Evolutionary conservation across 2,888 invertebrate genomes (phyloP), one percentile per base, ranked within the genome.

Genomic region (Mongoloraphidia duomilia): DNA sequence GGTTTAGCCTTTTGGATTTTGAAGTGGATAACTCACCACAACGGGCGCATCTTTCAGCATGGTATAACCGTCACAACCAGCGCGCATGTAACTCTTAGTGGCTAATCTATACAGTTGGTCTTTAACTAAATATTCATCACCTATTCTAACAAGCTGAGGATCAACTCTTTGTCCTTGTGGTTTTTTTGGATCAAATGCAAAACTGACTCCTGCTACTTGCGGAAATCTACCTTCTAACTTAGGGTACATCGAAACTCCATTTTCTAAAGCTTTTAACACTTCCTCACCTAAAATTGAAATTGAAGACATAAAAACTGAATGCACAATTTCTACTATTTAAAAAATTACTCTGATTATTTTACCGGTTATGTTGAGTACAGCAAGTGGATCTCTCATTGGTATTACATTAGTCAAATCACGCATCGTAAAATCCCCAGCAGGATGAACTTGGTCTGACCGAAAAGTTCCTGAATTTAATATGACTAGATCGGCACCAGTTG

Each of bases 391-490:
- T 38, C 87, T 69, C 83, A 91, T 86, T 1, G 92, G 92, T 48
- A 93, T 77, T 41, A 93, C 80, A 56, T 79, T 82, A 12, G 84
- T 80, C 41, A 93, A 70, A 67, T 92, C 91, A 9, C 88, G 77
- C 61, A 91, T 79, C 2, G 81, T 86, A 66, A 93, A 93, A 46
- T 83, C 81, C 0, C 93, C 92, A 0, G 84, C 82, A 1, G 84
- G 79, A 67, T 92, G 91, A 2, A 88, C 76, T 70, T 76, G 76
- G 57, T 89, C 88, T 4, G 84, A 84, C 42, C 88, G 69, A 56
- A 89, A 77, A 12, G 88, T 88, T n/a, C 89, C 92, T 0, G 91
- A 89, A 68, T 93, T 93, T 41, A 93, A 68, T 12, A 93, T 66
- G 9, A 89, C 88, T 46, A 89, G 71, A 64, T 93, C 92, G 0